These are phyloP conservation scores for Cryptotermes secundus DNA, from an alignment of 1,140 invertebrate genomes.

Conservation along the genomic window DNA sequence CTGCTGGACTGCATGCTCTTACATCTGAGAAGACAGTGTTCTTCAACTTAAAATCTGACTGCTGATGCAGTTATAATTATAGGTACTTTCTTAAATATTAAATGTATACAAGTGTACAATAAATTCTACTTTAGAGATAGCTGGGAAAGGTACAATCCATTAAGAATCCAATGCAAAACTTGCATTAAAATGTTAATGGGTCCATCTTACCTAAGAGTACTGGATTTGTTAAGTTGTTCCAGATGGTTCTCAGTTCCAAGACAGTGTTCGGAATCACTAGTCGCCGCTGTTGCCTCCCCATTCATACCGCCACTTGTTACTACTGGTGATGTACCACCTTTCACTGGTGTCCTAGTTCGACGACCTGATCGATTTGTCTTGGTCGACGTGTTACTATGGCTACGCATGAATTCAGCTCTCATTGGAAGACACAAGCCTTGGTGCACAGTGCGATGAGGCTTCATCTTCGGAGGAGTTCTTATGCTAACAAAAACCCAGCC, in stretches of 20 bases:
- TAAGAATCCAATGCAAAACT: too few relatives aligned
- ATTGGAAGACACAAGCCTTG: constrained; percentile 19
- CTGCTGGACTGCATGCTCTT: too few relatives aligned
- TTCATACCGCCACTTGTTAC: neutral
- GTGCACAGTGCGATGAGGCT: neutral
- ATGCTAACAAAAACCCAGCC: neutral
- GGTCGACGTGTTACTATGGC: constrained; percentile 29
- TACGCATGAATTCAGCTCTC: constrained; percentile 26
- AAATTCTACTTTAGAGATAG: too few relatives aligned
- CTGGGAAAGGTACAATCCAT: too few relatives aligned
- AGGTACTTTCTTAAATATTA: too few relatives aligned
- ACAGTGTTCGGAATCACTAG: constrained; percentile 33
- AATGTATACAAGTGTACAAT: too few relatives aligned
- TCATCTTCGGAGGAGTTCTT: constrained; percentile 24
- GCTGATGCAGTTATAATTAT: too few relatives aligned
- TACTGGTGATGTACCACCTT: neutral
- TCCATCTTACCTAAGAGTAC: neutral
- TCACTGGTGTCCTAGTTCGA: neutral
- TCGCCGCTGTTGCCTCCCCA: neutral
- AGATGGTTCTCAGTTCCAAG: neutral
- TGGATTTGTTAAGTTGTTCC: neutral
- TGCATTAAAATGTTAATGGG: too few relatives aligned
- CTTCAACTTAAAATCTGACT: too few relatives aligned
- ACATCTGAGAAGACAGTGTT: too few relatives aligned
- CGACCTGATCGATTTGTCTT: neutral